Evolutionary conservation across 2,888 invertebrate genomes (phyloP).

Genomic region (Drosophila nigricruria): DNA sequence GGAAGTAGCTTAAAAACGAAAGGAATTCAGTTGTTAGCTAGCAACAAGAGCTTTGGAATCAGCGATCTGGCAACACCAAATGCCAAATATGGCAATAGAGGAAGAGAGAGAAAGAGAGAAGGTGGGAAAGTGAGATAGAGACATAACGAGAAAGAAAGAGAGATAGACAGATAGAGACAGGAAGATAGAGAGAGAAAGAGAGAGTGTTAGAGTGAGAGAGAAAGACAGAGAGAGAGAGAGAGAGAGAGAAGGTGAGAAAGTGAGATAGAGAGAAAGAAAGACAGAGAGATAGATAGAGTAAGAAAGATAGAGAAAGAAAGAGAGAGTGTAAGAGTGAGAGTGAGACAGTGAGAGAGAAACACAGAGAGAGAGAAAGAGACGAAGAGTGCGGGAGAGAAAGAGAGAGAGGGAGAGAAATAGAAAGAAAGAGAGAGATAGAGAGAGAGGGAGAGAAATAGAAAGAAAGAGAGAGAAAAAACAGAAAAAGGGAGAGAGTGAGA

Average conservation of each 20-base stretch:
- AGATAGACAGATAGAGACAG: not conserved
- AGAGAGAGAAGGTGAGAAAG: not conserved
- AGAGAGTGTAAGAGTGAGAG: not conserved
- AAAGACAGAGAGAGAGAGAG: not conserved
- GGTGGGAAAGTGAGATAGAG: too few relatives aligned
- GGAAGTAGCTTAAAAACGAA: not conserved
- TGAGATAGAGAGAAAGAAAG: not conserved
- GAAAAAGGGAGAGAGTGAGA: too few relatives aligned
- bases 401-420: not conserved
- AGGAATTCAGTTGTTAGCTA: constrained; percentile 3
- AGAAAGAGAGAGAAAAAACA: too few relatives aligned
- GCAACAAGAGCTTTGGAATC: not conserved
- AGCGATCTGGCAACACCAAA: constrained; percentile 1
- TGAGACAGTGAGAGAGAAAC: not conserved
- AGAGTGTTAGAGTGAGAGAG: not conserved
- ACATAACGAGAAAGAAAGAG: not conserved
- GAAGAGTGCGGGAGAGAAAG: not conserved
- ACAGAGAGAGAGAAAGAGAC: not conserved
- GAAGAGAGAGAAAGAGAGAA: not conserved
- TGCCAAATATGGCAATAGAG: not conserved
- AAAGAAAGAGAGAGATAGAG: too few relatives aligned
- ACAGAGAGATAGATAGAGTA: not conserved
- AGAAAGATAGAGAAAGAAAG: not conserved
- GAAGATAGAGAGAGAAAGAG: not conserved
- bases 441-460: too few relatives aligned